Conservation (phyloP, 2,113 vertebrate species). For the Patagioenas fasciata region DNA sequence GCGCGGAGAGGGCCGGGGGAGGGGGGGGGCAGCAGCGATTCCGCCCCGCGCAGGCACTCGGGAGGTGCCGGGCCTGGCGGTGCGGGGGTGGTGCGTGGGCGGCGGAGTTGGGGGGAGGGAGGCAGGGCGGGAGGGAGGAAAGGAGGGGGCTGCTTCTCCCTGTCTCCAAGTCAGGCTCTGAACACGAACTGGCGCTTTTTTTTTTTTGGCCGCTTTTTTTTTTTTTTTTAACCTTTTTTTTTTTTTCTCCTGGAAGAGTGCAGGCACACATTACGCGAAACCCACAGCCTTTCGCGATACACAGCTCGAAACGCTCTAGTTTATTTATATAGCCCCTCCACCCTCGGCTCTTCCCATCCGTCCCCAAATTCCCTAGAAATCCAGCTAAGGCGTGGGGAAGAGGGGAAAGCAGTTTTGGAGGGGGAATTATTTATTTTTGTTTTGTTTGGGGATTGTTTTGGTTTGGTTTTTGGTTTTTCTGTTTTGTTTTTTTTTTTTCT, state of each 20-base stretch:
- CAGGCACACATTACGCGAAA: slow-evolving; percentile 82
- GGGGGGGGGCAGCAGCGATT: no score
- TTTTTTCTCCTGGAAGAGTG: slow-evolving; percentile 74
- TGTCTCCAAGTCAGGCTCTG: slow-evolving; percentile 76
- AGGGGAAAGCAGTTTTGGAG: slow-evolving; percentile 45
- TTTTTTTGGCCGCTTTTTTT: slow-evolving; percentile 60
- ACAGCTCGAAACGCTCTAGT: slow-evolving; percentile 72
- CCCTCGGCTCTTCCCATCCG: slow-evolving; percentile 71
- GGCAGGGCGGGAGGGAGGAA: background rate
- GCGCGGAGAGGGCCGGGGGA: no score
- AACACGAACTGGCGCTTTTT: slow-evolving; percentile 61
- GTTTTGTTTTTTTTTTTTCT: background rate
- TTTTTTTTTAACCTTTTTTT: background rate
- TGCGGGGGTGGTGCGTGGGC: slow-evolving; percentile 64
- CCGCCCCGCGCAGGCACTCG: no score
- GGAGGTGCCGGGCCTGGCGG: slow-evolving; percentile 29
- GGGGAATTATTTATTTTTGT: slow-evolving; percentile 22
- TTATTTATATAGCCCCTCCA: slow-evolving; percentile 74
- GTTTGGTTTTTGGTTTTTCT: background rate
- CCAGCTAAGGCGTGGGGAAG: slow-evolving; percentile 69
- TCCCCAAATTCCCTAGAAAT: slow-evolving; percentile 81
- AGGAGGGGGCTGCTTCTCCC: background rate
- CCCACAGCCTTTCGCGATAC: slow-evolving; percentile 74
- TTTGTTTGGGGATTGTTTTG: slow-evolving; percentile 39
- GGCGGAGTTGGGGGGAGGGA: background rate